Evolutionary conservation across 2,113 vertebrate species (phyloP).

Genomic region (Cardinalis cardinalis): DNA sequence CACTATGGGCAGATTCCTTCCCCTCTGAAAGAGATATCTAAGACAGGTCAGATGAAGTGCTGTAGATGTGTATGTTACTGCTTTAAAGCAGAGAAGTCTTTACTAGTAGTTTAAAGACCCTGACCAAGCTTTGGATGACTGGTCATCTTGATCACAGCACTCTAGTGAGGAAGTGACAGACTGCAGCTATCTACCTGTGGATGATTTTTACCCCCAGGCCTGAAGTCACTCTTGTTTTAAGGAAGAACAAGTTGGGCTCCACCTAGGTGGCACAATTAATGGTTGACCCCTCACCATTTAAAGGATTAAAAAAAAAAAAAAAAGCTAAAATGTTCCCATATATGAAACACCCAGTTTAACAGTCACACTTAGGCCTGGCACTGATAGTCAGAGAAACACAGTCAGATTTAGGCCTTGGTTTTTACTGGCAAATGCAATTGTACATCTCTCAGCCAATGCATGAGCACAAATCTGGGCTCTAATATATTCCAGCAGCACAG

Average conservation of each 20-base stretch:
- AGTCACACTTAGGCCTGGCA: not conserved
- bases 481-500: not conserved
- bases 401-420: not conserved
- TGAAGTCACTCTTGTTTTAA: not conserved
- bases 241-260: not conserved
- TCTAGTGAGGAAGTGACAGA: not conserved
- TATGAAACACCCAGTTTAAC: not conserved
- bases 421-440: not conserved
- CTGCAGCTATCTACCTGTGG: not conserved
- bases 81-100: not conserved
- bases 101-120: not conserved
- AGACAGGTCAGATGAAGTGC: not conserved
- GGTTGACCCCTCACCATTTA: not conserved
- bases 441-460: not conserved
- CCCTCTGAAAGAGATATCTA: not conserved
- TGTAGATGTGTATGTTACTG: not conserved
- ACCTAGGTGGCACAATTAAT: not conserved
- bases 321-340: not conserved
- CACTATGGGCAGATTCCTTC: not conserved
- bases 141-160: not conserved
- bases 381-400: not conserved
- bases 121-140: not conserved
- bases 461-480: not conserved
- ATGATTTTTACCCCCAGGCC: not conserved
- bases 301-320: not conserved